These are phyloP conservation scores for Cherax destructor DNA, from an alignment of 1,140 invertebrate genomes.

Conservation along the genomic window DNA sequence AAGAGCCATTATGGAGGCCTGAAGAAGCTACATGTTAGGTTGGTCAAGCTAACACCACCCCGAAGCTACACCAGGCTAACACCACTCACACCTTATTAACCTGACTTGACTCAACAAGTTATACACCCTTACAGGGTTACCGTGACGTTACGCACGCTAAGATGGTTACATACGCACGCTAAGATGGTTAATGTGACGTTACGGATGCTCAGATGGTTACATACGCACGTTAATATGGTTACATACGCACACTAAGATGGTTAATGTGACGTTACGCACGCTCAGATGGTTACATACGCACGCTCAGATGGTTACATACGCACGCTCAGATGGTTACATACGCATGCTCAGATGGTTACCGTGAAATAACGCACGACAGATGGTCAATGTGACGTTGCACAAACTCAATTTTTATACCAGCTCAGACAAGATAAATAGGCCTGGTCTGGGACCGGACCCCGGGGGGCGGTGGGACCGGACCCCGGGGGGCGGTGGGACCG, in stretches of 20 bases:
- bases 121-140: too few species aligned
- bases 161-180: too few species aligned
- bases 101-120: not conserved
- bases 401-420: too few species aligned
- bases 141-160: not conserved
- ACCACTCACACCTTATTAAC: not conserved
- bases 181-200: not conserved
- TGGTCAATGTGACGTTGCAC: too few species aligned
- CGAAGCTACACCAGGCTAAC: not conserved
- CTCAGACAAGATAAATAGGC: too few species aligned
- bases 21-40: slow-evolving; percentile 12
- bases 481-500: not conserved
- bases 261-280: too few species aligned
- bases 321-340: too few species aligned
- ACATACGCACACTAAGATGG: too few species aligned
- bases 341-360: not conserved
- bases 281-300: too few species aligned
- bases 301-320: too few species aligned
- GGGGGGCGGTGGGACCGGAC: not conserved
- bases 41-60: not conserved
- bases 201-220: not conserved
- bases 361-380: not conserved
- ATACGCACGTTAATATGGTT: too few species aligned
- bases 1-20: slow-evolving; percentile 47
- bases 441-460: not conserved